Evolutionary conservation across 2,888 invertebrate genomes (phyloP).

Genomic region (Ormyrus thymus): DNA sequence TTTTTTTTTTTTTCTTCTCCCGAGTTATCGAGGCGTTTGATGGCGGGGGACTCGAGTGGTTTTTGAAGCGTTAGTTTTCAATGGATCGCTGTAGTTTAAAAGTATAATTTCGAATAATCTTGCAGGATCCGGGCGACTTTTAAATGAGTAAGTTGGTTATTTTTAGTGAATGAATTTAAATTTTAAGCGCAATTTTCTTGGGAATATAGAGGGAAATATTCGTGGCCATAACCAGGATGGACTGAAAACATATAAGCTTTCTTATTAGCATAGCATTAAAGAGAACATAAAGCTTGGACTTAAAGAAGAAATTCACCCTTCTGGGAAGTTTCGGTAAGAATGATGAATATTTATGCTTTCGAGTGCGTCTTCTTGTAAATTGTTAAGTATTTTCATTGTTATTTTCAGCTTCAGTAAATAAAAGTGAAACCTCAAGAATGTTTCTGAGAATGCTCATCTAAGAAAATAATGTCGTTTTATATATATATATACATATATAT

Average conservation of each 20-base stretch:
- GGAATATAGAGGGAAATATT: neutral
- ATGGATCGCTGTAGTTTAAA: neutral
- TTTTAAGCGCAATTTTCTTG: constrained; percentile 2
- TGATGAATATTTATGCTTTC: constrained; percentile 25
- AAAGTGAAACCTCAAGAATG: neutral
- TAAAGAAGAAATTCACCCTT: neutral
- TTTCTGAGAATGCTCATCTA: neutral
- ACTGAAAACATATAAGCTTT: constrained; percentile 19
- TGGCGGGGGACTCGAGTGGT: neutral
- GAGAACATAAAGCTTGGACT: neutral
- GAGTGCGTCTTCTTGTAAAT: neutral
- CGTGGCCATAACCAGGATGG: neutral
- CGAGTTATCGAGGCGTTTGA: constrained; percentile 2
- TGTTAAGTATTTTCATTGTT: neutral
- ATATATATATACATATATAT: too few species aligned
- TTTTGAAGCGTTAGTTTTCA: too few species aligned
- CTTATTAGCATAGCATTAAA: constrained; percentile 29
- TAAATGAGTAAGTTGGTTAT: too few species aligned
- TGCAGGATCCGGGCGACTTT: too few species aligned
- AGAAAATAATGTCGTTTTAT: too few species aligned
- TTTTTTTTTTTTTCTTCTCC: constrained; percentile 1
- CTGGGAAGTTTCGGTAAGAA: neutral
- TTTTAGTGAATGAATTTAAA: constrained; percentile 8
- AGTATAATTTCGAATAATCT: neutral
- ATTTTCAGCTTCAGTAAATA: neutral